Conservation (phyloP, 2,888 invertebrate genomes). For the Marasmarcha lunaedactyla region DNA sequence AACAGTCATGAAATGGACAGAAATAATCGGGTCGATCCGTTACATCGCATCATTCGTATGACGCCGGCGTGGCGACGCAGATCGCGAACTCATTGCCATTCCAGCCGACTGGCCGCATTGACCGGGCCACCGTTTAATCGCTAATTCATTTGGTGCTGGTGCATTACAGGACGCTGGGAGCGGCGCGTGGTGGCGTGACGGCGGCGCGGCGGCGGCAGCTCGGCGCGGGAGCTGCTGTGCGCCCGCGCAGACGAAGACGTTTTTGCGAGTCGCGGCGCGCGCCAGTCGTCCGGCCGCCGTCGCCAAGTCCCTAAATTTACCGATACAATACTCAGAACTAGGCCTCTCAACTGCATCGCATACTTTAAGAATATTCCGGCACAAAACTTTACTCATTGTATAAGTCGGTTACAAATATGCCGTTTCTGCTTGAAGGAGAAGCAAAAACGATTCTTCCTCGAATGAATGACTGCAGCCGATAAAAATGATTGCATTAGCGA, state of each 20-base stretch:
- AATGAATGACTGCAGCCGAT: slow-evolving; percentile 28
- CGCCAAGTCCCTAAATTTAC: slow-evolving; percentile 42
- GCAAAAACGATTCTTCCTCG: slow-evolving; percentile 15
- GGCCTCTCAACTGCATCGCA: slow-evolving; percentile 34
- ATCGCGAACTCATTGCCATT: slow-evolving; percentile 42
- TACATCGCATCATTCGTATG: slow-evolving; percentile 65
- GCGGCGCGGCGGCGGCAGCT: slow-evolving; percentile 10
- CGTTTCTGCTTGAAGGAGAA: neutral
- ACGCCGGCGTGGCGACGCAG: slow-evolving; percentile 44
- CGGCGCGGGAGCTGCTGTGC: slow-evolving; percentile 5
- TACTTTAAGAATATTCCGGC: slow-evolving; percentile 7
- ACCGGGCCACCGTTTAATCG: slow-evolving; percentile 44
- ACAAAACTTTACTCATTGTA: slow-evolving; percentile 8
- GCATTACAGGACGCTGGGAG: slow-evolving; percentile 19
- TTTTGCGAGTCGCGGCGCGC: slow-evolving; percentile 59
- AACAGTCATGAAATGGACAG: slow-evolving; percentile 69
- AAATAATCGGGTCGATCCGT: slow-evolving; percentile 69
- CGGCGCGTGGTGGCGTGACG: slow-evolving; percentile 2
- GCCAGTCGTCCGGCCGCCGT: slow-evolving; percentile 30
- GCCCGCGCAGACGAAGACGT: slow-evolving; percentile 18
- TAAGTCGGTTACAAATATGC: neutral
- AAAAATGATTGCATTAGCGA: neutral
- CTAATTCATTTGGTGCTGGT: slow-evolving; percentile 35
- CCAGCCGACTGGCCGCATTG: slow-evolving; percentile 34
- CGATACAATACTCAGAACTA: slow-evolving; percentile 54